Conservation (phyloP, 2,888 invertebrate genomes). For the Diaphora mendica region DNA sequence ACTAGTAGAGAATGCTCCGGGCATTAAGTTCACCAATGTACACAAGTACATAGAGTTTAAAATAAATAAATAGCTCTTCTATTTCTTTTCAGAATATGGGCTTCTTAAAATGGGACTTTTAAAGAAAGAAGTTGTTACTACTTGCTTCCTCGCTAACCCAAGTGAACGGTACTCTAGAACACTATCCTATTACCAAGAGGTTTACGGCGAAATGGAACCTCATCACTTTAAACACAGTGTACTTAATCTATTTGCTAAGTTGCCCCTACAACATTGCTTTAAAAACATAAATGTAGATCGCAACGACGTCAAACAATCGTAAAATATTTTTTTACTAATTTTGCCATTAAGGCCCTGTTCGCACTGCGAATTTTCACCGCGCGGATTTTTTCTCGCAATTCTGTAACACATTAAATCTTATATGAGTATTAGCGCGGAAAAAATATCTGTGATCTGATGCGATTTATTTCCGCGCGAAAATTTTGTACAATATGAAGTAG, state of each 20-base stretch:
- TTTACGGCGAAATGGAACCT: not conserved
- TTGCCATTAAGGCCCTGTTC: too few relatives aligned
- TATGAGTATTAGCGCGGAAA: too few relatives aligned
- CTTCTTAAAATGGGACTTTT: not conserved
- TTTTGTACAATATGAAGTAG: too few relatives aligned
- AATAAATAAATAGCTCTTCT: too few relatives aligned
- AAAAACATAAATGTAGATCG: constrained; percentile 42
- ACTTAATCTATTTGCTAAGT: not conserved
- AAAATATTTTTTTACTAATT: constrained; percentile 27
- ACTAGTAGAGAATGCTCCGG: too few relatives aligned
- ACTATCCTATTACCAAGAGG: not conserved
- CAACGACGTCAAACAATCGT: constrained; percentile 7
- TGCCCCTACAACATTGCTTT: not conserved
- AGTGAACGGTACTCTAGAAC: not conserved
- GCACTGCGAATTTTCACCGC: too few relatives aligned
- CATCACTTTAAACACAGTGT: not conserved
- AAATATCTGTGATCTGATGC: too few relatives aligned
- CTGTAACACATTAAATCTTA: too few relatives aligned
- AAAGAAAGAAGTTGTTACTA: not conserved
- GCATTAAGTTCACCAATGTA: too few relatives aligned
- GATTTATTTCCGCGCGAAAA: too few relatives aligned
- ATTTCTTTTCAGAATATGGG: too few relatives aligned
- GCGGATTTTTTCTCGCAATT: too few relatives aligned
- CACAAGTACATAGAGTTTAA: not conserved
- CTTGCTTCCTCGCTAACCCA: not conserved